Conservation (phyloP, 2,888 invertebrate species). For the Invenusta paracnida region DNA sequence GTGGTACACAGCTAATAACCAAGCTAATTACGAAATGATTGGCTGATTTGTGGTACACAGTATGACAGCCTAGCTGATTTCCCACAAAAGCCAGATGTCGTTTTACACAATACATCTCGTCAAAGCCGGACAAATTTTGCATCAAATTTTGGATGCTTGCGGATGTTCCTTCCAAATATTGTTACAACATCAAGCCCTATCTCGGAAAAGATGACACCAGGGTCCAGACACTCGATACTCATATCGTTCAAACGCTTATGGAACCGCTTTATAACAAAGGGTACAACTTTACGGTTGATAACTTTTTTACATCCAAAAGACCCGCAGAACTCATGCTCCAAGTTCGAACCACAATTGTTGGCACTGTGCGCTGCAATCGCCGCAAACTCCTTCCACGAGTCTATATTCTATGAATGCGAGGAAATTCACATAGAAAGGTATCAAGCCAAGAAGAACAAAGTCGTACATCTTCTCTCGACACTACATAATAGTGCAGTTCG, state of each 20-base stretch:
- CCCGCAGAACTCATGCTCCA: conserved; percentile 8
- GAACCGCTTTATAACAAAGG: conserved; percentile 24
- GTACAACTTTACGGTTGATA: conserved; percentile 7
- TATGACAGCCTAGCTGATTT: too few relatives aligned
- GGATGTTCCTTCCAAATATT: neutral
- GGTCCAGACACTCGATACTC: neutral
- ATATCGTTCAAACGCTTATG: conserved; percentile 8
- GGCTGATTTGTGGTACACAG: too few relatives aligned
- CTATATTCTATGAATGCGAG: neutral
- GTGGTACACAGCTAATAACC: neutral
- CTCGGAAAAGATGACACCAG: conserved; percentile 1
- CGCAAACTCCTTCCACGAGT: conserved; percentile 11
- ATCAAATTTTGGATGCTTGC: conserved; percentile 11
- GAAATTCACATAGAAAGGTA: neutral
- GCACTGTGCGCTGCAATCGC: neutral
- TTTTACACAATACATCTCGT: conserved; percentile 16
- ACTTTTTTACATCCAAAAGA: conserved; percentile 1
- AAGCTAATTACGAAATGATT: too few relatives aligned
- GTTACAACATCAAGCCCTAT: conserved; percentile 18
- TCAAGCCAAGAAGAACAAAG: neutral
- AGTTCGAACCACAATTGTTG: neutral
- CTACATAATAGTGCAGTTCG: neutral
- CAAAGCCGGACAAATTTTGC: conserved; percentile 8
- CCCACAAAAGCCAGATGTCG: neutral
- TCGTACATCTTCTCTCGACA: conserved; percentile 9